These are phyloP conservation scores for Phoxinus phoxinus DNA, from an alignment of 2,113 vertebrate genomes.

Conservation along the genomic window DNA sequence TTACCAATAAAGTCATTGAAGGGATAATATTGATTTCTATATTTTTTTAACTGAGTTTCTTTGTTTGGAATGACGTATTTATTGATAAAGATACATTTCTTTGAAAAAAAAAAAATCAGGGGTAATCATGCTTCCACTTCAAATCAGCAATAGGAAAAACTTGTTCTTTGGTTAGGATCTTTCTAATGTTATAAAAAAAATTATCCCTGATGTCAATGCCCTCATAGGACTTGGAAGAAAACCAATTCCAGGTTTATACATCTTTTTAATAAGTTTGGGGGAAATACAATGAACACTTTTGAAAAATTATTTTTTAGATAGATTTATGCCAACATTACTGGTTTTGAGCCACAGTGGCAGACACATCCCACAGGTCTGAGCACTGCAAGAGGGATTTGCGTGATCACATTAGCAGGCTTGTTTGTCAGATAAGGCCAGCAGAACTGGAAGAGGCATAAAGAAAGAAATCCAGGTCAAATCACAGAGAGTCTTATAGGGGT, in stretches of 20 bases:
- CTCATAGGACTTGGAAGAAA: background rate
- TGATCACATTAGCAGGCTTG: conserved; percentile 62
- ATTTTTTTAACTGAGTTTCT: background rate
- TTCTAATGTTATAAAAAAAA: background rate
- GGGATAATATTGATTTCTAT: no score
- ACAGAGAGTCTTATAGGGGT: conserved; percentile 33
- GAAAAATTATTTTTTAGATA: background rate
- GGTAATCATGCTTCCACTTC: background rate
- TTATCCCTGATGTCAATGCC: background rate
- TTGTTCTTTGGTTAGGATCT: background rate
- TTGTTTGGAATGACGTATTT: background rate
- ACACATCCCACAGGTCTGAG: conserved; percentile 7
- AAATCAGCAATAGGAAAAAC: no score
- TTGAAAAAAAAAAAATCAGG: accelerated
- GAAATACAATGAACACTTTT: background rate
- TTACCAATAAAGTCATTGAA: no score
- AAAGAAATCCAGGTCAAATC: conserved; percentile 64
- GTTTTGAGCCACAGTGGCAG: background rate
- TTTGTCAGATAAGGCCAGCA: conserved; percentile 54
- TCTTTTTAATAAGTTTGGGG: background rate
- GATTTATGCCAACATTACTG: background rate
- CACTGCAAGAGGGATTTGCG: conserved; percentile 56
- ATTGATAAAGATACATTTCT: background rate
- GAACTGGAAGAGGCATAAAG: conserved; percentile 1
- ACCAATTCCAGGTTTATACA: background rate